Conservation (phyloP, 2,888 invertebrate genomes). For the Phaonia tiefii region DNA sequence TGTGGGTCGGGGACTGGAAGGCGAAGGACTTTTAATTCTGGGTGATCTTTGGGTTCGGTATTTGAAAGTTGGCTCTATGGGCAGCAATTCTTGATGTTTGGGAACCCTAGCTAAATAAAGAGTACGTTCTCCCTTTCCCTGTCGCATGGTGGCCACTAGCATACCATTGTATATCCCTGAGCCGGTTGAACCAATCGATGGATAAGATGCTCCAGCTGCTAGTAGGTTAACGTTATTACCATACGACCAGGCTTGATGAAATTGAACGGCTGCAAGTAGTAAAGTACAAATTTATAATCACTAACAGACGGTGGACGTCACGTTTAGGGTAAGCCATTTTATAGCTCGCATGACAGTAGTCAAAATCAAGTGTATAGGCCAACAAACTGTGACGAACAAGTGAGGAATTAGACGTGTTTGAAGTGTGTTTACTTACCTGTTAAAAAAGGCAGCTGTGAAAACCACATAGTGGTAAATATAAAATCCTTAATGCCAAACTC, state of each 20-base stretch:
- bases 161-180: slow-evolving; percentile 86
- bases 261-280: slow-evolving; percentile 81
- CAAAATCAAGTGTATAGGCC: not conserved
- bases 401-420: too few relatives aligned
- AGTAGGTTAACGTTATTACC: slow-evolving; percentile 86
- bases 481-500: slow-evolving; percentile 75
- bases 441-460: slow-evolving; percentile 89
- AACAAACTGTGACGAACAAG: too few relatives aligned
- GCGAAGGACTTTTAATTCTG: too few relatives aligned
- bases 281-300: slow-evolving; percentile 75
- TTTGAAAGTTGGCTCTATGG: too few relatives aligned
- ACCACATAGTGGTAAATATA: slow-evolving; percentile 88
- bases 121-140: slow-evolving; percentile 70
- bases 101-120: slow-evolving; percentile 74
- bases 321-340: not conserved
- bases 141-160: slow-evolving; percentile 71
- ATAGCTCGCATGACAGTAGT: not conserved
- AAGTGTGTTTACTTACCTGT: slow-evolving; percentile 80
- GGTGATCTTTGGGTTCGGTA: slow-evolving; percentile 41
- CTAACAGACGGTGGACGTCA: not conserved
- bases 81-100: slow-evolving; percentile 35
- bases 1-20: not conserved
- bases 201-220: slow-evolving; percentile 86
- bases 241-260: slow-evolving; percentile 87
- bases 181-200: slow-evolving; percentile 84